Percentiles rank a stretch among this genome's conserved stretches.
Evolutionary conservation across 1,140 invertebrate species (phyloP).

Genomic region (Reticulitermes speratus): DNA sequence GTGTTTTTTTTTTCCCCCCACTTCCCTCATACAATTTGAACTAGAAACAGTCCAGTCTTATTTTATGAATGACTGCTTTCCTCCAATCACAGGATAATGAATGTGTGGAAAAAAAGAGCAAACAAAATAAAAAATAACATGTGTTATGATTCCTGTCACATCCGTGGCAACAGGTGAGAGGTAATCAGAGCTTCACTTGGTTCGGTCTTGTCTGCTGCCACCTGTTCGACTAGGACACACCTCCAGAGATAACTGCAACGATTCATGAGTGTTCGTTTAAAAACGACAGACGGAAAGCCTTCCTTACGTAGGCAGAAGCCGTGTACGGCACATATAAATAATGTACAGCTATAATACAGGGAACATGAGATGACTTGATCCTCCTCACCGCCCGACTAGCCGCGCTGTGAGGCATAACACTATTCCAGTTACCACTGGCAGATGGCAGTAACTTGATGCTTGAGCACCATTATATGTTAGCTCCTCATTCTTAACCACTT

Average conservation of each 20-base stretch:
- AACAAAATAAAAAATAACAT: constrained; percentile 9
- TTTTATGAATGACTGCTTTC: not conserved
- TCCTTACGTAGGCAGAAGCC: constrained; percentile 20
- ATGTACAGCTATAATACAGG: constrained; percentile 36
- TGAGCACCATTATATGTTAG: constrained; percentile 63
- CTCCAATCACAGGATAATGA: constrained; percentile 23
- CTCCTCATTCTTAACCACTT: constrained; percentile 90
- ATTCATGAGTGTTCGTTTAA: not conserved
- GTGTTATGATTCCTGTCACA: not conserved
- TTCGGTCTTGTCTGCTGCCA: not conserved
- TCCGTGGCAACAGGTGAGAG: not conserved
- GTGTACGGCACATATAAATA: constrained; percentile 36
- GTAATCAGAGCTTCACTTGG: not conserved
- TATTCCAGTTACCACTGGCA: constrained; percentile 19
- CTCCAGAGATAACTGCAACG: not conserved
- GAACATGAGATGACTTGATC: constrained; percentile 11
- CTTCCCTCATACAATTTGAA: not conserved
- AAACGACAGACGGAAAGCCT: not conserved
- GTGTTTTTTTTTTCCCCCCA: not conserved
- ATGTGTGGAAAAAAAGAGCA: not conserved
- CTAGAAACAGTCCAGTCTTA: constrained; percentile 21
- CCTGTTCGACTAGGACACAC: not conserved
- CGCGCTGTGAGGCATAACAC: constrained; percentile 28
- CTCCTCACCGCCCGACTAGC: constrained; percentile 36
- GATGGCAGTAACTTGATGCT: constrained; percentile 38